Base-by-base conservation (phyloP, 2,888 invertebrate species). In the Bembecia ichneumoniformis region DNA sequence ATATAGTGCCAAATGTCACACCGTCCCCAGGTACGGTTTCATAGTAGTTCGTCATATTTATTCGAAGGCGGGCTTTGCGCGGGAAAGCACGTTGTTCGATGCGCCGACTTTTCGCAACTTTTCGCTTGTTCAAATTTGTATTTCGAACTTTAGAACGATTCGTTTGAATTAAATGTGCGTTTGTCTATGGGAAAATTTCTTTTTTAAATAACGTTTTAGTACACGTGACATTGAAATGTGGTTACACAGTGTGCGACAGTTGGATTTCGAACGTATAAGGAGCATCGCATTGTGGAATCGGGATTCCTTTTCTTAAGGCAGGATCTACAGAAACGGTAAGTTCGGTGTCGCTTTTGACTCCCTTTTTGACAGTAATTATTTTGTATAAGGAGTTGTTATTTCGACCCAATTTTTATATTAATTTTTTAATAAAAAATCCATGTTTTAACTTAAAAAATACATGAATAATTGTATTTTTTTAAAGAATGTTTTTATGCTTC, bases 31-130 rank as follows among this genome's bases (percentile, higher is more conserved):
- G 84, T 84, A 77, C 71, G 28, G 68, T 63, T 69, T 62, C 58
- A 67, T 64, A 66, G 67, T 67, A 28, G 28, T 28, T 28, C 9
- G 28, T 28, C 64, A 62, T 73, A 72, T 66, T 71, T 82, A 86
- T 82, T 86, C 81, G 76, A 77, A 78, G 76, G 77, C 78, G 72
- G 73, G 75, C 83, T 77, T 80, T 77, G 72, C 82, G 83, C 86
- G 82, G 77, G 81, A 77, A 79, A 73, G 77, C 77, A 83, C 86
- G 82, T 62, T 56, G 58, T 66, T 62, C 63, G 66, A 59, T 69
- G 68, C 71, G 74, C 71, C 62, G 55, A 65, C 56, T 60, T 56
- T 58, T 66, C 62, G 63, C 61, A 71, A 71, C 63, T 58, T 59
- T 49, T 56, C 43, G 50, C 50, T 36, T 13, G 52, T 46, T 51